Conservation (phyloP, 2,888 invertebrate genomes). For the Orthonychiurus folsomi region DNA sequence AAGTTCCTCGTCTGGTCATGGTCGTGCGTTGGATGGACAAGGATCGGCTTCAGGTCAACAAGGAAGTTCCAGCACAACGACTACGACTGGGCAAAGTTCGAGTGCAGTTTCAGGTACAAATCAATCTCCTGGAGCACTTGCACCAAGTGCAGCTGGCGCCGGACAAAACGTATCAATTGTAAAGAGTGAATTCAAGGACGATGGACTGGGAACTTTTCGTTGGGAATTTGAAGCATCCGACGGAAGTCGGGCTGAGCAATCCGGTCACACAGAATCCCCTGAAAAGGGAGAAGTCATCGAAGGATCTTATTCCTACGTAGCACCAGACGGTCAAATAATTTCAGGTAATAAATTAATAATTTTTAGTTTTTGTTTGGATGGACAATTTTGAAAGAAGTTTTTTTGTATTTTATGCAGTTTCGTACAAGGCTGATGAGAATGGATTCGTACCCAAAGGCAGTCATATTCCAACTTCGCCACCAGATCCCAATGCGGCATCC, state of each 20-base stretch:
- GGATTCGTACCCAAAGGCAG: constrained; percentile 1
- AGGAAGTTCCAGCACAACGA: no score
- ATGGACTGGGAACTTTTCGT: constrained; percentile 10
- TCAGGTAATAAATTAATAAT: no score
- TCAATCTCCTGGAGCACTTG: neutral
- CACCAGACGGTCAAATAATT: constrained; percentile 10
- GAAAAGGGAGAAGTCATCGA: neutral
- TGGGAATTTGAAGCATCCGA: constrained; percentile 11
- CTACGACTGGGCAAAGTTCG: no score
- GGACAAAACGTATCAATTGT: neutral
- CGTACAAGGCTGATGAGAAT: constrained; percentile 1
- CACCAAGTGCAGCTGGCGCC: neutral
- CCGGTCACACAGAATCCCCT: constrained; percentile 5
- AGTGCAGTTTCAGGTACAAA: neutral
- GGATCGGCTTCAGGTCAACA: no score
- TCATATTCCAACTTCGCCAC: neutral
- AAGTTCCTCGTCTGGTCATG: no score
- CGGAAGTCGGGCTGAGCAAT: constrained; percentile 8
- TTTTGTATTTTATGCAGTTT: no score
- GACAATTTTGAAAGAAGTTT: no score
- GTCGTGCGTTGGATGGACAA: no score
- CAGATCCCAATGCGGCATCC: neutral
- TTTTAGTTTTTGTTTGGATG: neutral
- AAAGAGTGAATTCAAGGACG: constrained; percentile 1
- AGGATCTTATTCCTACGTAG: constrained; percentile 11